Percentiles rank a stretch among this genome's conserved stretches.
These are phyloP conservation scores for Thunnus thynnus DNA, from an alignment of 2,113 vertebrate genomes.

Conservation along the genomic window DNA sequence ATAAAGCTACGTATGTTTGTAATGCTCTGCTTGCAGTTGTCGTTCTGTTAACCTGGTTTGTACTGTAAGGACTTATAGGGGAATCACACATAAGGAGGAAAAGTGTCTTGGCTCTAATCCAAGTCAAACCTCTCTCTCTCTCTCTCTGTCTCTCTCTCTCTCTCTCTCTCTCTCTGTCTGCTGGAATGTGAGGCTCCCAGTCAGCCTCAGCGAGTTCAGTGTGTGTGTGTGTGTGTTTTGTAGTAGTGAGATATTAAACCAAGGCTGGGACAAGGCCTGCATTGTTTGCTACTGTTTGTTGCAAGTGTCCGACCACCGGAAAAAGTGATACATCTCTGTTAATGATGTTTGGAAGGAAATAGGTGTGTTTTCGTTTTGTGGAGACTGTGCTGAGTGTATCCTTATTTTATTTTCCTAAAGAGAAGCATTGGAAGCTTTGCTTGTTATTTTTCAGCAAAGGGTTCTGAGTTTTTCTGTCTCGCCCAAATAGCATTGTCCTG, in stretches of 20 bases:
- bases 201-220: conserved; percentile 44
- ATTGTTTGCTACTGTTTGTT: conserved; percentile 30
- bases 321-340: background rate
- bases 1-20: background rate
- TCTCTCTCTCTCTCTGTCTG: conserved; percentile 33
- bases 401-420: background rate
- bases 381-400: background rate
- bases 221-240: conserved; percentile 14
- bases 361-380: background rate
- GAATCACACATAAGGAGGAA: conserved; percentile 45
- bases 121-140: conserved; percentile 45
- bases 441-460: background rate
- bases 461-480: conserved; percentile 23
- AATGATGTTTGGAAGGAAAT: background rate
- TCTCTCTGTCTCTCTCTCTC: conserved; percentile 16
- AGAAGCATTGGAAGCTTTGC: background rate
- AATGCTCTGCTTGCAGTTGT: background rate
- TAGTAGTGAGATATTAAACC: conserved; percentile 47
- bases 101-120: conserved; percentile 56
- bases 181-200: conserved; percentile 76
- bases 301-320: background rate
- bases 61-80: conserved; percentile 26
- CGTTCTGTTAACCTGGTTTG: background rate
- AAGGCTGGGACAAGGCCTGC: conserved; percentile 43
- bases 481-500: conserved; percentile 57